These are phyloP conservation scores for Catamblyrhynchus diadema DNA, from an alignment of 2,797 vertebrate genomes.

Conservation along the genomic window DNA sequence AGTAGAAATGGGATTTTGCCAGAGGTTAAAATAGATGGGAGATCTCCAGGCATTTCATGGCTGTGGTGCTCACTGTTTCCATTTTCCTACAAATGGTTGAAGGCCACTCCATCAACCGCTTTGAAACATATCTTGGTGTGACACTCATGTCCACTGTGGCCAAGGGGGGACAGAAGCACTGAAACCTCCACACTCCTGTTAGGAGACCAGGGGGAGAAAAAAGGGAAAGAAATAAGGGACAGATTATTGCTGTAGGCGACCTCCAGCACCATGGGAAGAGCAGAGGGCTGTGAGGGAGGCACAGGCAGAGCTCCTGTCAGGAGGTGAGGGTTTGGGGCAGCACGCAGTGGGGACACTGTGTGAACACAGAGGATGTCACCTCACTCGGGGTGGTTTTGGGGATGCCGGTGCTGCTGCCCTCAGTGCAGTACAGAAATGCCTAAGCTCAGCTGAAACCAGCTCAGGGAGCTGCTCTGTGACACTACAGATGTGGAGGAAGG, in stretches of 20 bases:
- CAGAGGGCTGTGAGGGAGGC: not conserved
- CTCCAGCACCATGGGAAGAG: not conserved
- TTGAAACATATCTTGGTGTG: not conserved
- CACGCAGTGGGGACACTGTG: not conserved
- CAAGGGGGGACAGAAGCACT: not conserved
- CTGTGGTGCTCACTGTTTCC: not conserved
- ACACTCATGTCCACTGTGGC: not conserved
- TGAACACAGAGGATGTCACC: not conserved
- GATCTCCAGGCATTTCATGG: not conserved
- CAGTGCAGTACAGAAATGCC: not conserved
- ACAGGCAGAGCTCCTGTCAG: not conserved
- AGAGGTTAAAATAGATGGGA: not conserved
- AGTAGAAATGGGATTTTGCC: not conserved
- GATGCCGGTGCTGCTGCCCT: not conserved
- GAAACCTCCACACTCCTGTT: rapidly evolving
- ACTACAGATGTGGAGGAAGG: not conserved
- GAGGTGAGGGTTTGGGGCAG: not conserved
- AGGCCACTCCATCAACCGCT: not conserved
- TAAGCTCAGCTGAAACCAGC: not conserved
- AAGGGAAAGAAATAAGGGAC: not conserved
- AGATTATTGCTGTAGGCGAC: not conserved
- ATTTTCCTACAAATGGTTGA: not conserved
- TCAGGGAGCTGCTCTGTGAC: not conserved
- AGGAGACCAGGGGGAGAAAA: not conserved
- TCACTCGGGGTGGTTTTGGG: not conserved